These are phyloP conservation scores for Drosophila biarmipes DNA, from an alignment of 1,140 invertebrate genomes.

Conservation along the genomic window DNA sequence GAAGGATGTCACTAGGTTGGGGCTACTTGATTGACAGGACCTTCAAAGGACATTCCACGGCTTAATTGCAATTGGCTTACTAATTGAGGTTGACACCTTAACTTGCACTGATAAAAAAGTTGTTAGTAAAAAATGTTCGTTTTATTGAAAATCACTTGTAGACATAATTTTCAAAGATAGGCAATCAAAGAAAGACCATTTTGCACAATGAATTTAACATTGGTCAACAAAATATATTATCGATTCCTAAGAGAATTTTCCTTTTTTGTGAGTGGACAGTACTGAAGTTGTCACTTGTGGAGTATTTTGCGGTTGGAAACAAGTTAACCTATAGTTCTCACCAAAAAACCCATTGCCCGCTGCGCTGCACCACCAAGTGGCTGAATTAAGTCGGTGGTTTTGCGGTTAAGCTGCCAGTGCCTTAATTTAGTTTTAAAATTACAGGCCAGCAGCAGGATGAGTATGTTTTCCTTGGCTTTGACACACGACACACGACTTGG, in stretches of 20 bases:
- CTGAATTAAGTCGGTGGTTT: conserved; percentile 33
- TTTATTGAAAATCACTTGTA: too few relatives aligned
- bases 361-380: not conserved
- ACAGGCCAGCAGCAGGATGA: conserved; percentile 16
- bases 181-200: too few relatives aligned
- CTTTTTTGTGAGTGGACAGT: too few relatives aligned
- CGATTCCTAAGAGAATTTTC: too few relatives aligned
- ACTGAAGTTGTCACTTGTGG: conserved; percentile 1
- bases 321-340: not conserved
- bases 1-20: conserved; percentile 10
- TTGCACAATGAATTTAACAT: too few relatives aligned
- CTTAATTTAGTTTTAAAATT: conserved; percentile 25
- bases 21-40: conserved; percentile 25
- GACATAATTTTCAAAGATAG: too few relatives aligned
- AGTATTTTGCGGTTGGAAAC: not conserved
- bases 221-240: too few relatives aligned
- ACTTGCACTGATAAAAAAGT: too few relatives aligned
- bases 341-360: not conserved
- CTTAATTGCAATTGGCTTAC: conserved; percentile 36
- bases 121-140: too few relatives aligned
- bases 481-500: conserved; percentile 42
- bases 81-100: conserved; percentile 25
- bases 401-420: conserved; percentile 40
- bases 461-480: conserved; percentile 46
- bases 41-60: conserved; percentile 15